Evolutionary conservation across 2,888 invertebrate genomes (phyloP).

Genomic region (Chaetogeoica ovagalla): DNA sequence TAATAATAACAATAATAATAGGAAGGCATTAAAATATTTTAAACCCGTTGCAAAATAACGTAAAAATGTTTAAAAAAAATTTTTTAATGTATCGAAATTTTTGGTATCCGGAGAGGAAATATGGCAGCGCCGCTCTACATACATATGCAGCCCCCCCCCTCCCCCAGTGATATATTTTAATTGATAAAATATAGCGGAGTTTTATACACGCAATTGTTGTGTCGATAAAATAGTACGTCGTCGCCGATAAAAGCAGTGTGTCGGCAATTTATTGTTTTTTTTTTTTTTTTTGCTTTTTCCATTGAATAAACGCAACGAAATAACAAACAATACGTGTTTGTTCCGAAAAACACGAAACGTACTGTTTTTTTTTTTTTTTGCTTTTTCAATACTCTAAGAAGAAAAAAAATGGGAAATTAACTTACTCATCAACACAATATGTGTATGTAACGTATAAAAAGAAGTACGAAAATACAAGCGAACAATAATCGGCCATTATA

Average conservation of each 20-base stretch:
- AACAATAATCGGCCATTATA: neutral
- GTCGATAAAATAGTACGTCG: constrained; percentile 28
- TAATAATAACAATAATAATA: too few species aligned
- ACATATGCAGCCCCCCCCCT: neutral
- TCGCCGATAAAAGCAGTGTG: constrained; percentile 3
- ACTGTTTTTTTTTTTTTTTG: neutral
- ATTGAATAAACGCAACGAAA: constrained; percentile 24
- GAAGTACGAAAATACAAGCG: neutral
- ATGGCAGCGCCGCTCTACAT: neutral
- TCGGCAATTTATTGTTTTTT: constrained; percentile 16
- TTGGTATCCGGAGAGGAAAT: neutral
- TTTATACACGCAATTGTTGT: neutral
- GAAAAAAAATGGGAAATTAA: neutral
- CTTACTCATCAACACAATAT: neutral
- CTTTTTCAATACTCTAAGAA: neutral
- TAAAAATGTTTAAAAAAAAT: neutral
- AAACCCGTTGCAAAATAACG: neutral
- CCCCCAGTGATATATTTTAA: neutral
- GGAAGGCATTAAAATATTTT: neutral
- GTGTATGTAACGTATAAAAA: too few species aligned
- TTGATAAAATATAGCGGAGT: neutral
- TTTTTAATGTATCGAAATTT: neutral
- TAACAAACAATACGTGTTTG: neutral
- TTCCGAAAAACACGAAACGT: neutral
- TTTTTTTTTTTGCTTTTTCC: neutral